Evolutionary conservation across 2,888 invertebrate species (phyloP), one percentile per base, ranked within the genome.

Genomic region (Caenorhabditis virilis): DNA sequence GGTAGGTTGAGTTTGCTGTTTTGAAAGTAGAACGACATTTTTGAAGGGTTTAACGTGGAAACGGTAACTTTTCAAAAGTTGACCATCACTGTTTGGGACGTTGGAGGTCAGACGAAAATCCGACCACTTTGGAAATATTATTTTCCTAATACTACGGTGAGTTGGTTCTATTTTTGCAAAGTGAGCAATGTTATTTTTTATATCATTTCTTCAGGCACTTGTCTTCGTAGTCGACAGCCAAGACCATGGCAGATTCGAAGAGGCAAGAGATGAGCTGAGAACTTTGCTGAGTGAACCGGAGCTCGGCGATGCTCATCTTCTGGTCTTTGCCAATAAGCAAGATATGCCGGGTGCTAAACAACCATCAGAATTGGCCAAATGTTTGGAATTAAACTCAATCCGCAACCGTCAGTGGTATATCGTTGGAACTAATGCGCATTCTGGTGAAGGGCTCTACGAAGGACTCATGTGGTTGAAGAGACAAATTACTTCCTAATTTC

Each of bases 61-160:
- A 97, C 95, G 2, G 95, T 97, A 6, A 95, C 97, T 84, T 97
- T 97, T 87, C 95, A 95, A 87, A 97, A 97, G 86, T 95, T 97
- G 83, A 92, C 92, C 84, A 97, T 97, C 84, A 97, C 95, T 22
- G 95, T 97, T 13, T 97, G 97, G 97, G 97, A 97, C 85, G 95
- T 97, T 57, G 97, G 97, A 84, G 97, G 95, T 68, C 95, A 95
- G 84, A 93, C 93, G 84, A 97, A 94, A 87, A 97, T 97, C 82
- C 88, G 97, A 72, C 93, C 95, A 2, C 86, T 97, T 41, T 97
- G 97, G 97, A 90, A 95, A 84, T 95, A 97, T 84, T 97, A 97
- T 84, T 97, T 95, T 84, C 94, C 95, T 23, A 75, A 76, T 39
- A 72, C 77, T 2, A 56, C 59, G n/a, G 62, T 62, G 18, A 25